Evolutionary conservation across 2,113 vertebrate genomes (phyloP).

Genomic region (Ginglymostoma cirratum): DNA sequence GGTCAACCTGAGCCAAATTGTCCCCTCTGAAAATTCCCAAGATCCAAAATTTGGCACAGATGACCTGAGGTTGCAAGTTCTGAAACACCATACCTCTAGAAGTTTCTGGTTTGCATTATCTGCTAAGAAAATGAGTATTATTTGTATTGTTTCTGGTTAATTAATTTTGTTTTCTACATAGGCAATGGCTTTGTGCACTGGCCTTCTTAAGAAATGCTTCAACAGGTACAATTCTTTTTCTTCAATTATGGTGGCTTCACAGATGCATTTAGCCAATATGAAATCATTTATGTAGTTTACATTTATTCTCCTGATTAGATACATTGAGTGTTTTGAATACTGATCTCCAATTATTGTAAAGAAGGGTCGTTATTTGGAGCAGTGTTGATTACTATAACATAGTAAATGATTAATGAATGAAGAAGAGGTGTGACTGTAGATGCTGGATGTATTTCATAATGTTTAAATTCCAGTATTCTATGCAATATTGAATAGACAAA

Average conservation of each 20-base stretch:
- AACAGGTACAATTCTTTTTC: conserved; percentile 47
- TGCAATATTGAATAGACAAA: not conserved
- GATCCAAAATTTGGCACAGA: no score
- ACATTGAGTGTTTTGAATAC: not conserved
- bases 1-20: no score
- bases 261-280: not conserved
- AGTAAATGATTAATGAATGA: not conserved
- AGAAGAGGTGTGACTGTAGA: not conserved
- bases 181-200: conserved; percentile 52
- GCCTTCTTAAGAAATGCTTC: conserved; percentile 50
- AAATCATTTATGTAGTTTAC: not conserved
- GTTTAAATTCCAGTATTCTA: not conserved
- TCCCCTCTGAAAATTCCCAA: no score
- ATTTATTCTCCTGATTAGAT: not conserved
- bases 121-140: not conserved
- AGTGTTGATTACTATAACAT: not conserved
- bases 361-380: not conserved
- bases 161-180: conserved; percentile 42
- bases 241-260: not conserved
- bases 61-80: no score
- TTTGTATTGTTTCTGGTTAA: not conserved
- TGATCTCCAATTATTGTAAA: not conserved
- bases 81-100: no score
- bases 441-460: not conserved
- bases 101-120: not conserved